These are phyloP conservation scores for Maniola jurtina DNA, from an alignment of 1,140 invertebrate species.

Conservation along the genomic window DNA sequence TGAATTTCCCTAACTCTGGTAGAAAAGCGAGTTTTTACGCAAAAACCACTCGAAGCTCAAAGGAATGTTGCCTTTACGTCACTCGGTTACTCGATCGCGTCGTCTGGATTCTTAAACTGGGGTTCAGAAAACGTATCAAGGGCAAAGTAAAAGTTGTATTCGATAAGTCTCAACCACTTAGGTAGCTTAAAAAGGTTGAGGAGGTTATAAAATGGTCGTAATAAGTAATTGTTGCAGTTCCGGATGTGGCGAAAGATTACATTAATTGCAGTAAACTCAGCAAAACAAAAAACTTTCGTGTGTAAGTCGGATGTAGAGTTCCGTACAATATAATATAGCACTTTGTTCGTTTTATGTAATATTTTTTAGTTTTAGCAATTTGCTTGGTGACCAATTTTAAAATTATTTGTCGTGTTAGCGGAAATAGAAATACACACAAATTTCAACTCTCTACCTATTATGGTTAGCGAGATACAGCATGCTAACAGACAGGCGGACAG, in stretches of 20 bases:
- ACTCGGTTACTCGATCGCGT: constrained; percentile 5
- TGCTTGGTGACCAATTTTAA: too few species aligned
- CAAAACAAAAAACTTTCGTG: too few species aligned
- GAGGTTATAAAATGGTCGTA: constrained; percentile 19
- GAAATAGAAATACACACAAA: too few species aligned
- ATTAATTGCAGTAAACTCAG: neutral
- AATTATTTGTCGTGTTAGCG: too few species aligned
- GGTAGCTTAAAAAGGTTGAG: constrained; percentile 10
- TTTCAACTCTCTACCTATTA: too few species aligned
- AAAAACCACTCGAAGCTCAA: neutral
- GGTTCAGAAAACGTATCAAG: constrained; percentile 34
- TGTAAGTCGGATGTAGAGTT: too few species aligned
- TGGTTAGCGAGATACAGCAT: too few species aligned
- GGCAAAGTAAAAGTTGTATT: constrained; percentile 31
- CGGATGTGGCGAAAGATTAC: constrained; percentile 17
- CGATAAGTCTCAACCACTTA: constrained; percentile 12
- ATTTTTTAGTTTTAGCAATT: too few species aligned
- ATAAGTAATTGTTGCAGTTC: neutral
- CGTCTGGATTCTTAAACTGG: constrained; percentile 15
- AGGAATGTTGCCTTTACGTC: constrained; percentile 22
- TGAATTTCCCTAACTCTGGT: neutral
- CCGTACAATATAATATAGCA: too few species aligned
- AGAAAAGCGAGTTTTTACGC: neutral
- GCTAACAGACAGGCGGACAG: too few species aligned
- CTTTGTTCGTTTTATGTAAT: too few species aligned